Conservation (phyloP, 1,140 invertebrate species). For the Hesperophylax magnus region DNA sequence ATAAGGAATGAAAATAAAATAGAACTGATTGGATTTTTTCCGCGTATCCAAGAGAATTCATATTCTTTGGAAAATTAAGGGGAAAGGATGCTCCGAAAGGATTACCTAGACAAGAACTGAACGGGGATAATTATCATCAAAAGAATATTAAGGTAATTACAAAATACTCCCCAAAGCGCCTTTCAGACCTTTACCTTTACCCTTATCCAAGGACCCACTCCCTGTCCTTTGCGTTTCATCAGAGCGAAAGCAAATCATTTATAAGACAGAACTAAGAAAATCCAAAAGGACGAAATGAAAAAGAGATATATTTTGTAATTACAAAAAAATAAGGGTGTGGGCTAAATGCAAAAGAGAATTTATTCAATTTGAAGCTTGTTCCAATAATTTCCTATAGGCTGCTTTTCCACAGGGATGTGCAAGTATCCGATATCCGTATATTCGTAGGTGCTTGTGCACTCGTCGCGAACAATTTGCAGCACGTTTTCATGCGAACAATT, state of each 20-base stretch:
- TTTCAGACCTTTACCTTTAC: slow-evolving; percentile 41
- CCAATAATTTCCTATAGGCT: too few species aligned
- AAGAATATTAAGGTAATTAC: slow-evolving; percentile 56
- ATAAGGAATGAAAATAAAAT: too few species aligned
- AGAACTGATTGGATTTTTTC: background rate
- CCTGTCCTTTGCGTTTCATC: slow-evolving; percentile 5
- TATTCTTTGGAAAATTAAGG: background rate
- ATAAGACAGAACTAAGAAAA: background rate
- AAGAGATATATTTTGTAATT: too few species aligned
- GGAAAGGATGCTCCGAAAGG: slow-evolving; percentile 30
- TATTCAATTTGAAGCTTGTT: too few species aligned
- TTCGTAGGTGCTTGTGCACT: too few species aligned
- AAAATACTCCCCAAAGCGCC: slow-evolving; percentile 47
- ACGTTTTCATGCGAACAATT: too few species aligned
- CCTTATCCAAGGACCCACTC: background rate
- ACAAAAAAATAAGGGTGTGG: too few species aligned
- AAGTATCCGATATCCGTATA: too few species aligned
- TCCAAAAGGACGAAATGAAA: too few species aligned
- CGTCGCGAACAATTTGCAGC: too few species aligned
- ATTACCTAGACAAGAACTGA: slow-evolving; percentile 51
- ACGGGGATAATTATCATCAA: slow-evolving; percentile 55
- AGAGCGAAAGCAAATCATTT: slow-evolving; percentile 23
- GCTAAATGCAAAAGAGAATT: too few species aligned
- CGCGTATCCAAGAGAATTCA: background rate
- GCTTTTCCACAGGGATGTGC: too few species aligned